Base-by-base conservation (phyloP, 2,888 invertebrate species). In the Andrena fulva region DNA sequence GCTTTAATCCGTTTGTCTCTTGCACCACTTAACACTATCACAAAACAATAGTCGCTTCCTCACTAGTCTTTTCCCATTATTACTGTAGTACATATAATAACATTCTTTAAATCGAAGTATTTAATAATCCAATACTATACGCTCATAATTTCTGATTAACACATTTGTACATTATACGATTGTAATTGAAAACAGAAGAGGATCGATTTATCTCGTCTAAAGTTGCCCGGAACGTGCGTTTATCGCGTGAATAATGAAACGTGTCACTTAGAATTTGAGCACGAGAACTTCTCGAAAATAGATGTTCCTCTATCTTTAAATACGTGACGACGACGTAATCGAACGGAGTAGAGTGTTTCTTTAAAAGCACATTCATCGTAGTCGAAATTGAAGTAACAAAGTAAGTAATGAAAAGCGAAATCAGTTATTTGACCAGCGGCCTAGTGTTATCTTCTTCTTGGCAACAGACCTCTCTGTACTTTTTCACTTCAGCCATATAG, bases 401-500 rank as follows among this genome's bases (percentile, higher is more conserved):
- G 73, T 82, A 84, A 82, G 84, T 85, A 89, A 82, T 80, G 66
- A 72, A 56, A 70, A 73, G 60, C 42, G 60, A 71, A 68, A 75
- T 76, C 52, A 88, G 86, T 95, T 96, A 98, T 96, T 98, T 98
- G 82, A 98, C 98, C 84, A 99, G 95, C 8, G 98, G 98, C 89
- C 98, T 96, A 63, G 98, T 98, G 94, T 98, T 98, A 86, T 97
- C 96, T 92, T 98, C 98, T 90, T 98, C 98, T 94, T 98, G 98
- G 94, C 98, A 98, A 84, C 98, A 98, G 72, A 98, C 97, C 93
- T 98, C 98, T 92, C 98, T 97, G 93, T 98, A 99, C 92, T 97
- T 97, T 92, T 98, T 97, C 24, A 99, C 98, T 95, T 98, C 99
- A 82, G 97, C 97, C 96, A 98, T 96, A 93, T 99, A 99, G 33